phyloP scores from a whole-genome alignment of 2,797 vertebrate species.

The Chelmon rostratus region DNA sequence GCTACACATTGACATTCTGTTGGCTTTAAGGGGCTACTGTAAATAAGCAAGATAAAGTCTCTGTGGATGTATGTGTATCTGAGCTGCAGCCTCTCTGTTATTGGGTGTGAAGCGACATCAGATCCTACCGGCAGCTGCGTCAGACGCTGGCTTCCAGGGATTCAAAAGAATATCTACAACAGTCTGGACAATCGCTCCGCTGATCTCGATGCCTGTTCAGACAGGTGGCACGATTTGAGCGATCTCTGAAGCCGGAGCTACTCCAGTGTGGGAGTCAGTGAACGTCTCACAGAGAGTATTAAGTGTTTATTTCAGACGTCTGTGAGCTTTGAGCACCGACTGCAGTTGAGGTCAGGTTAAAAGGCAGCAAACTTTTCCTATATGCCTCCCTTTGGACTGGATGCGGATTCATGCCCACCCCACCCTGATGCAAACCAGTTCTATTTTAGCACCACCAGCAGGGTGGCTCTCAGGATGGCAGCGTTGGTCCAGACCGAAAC shows the following conservation, averaged over 20 bases:
- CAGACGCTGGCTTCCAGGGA: constrained; percentile 12
- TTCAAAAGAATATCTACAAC: constrained; percentile 15
- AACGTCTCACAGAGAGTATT: constrained; percentile 13
- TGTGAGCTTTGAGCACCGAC: constrained; percentile 2
- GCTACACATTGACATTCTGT: constrained; percentile 48
- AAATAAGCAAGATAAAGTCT: constrained; percentile 50
- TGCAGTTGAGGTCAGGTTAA: neutral
- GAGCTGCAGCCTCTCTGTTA: constrained; percentile 4
- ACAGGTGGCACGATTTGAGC: constrained; percentile 33
- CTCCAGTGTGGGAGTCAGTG: constrained; percentile 6
- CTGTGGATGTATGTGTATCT: constrained; percentile 40
- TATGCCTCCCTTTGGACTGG: neutral
- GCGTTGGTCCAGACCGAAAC: neutral
- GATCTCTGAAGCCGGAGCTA: constrained; percentile 3
- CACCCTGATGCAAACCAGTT: neutral
- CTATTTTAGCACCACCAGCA: neutral
- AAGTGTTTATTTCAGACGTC: constrained; percentile 2
- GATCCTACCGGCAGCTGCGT: constrained; percentile 1
- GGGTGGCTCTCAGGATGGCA: no score
- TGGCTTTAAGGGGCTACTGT: constrained; percentile 49
- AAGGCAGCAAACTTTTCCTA: neutral
- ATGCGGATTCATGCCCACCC: neutral
- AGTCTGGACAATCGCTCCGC: constrained; percentile 20
- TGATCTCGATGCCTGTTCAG: constrained; percentile 5
- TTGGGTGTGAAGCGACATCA: constrained; percentile 32